Base-by-base conservation (phyloP, 2,113 vertebrate species). In the Pionites leucogaster region DNA sequence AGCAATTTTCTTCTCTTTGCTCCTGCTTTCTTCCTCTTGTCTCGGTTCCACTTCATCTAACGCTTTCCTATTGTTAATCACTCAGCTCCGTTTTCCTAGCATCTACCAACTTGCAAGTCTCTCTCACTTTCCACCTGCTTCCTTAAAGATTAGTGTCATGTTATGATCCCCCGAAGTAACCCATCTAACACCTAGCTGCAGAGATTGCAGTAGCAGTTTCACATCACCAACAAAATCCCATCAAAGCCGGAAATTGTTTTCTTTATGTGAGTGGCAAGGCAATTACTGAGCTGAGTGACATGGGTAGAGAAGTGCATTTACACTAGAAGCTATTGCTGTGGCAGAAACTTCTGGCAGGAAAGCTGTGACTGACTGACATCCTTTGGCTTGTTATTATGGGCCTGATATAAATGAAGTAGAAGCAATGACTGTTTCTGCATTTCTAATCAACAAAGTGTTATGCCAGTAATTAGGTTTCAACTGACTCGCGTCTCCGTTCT, bases 361-460 rank as follows among this genome's bases (percentile, higher is more conserved):
- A 95, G 92, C 88, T 90, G 50, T 92, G 92, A 96, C 90, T 97
- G 93, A 96, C 82, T 97, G 96, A 97, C 91, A 94, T 92, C 78
- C 47, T 80, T 81, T 76, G 90, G 90, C 91, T 86, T 95, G 44
- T 90, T 97, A 92, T 95, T 92, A 82, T 33, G 89, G 95, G 71
- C 57, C 87, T 65, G 64, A 86, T 93, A 62, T 93, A 96, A 97
- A 98, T 86, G 84, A 96, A 97, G 70, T 50, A 78, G 63, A 67
- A 93, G 85, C 82, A 92, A 29, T 85, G 96, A 96, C 90, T 97
- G 53, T 94, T 91, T 50, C 93, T 75, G 55, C 82, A 49, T 94
- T 96, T 98, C 80, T 96, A 97, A 97, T 98, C 97, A 97, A 96
- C 97, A 84, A 96, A 97, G 81, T 95, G 92, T 96, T 96, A 97